Base-by-base conservation (phyloP, 2,888 invertebrate genomes). In the Caenorhabditis sp. region DNA sequence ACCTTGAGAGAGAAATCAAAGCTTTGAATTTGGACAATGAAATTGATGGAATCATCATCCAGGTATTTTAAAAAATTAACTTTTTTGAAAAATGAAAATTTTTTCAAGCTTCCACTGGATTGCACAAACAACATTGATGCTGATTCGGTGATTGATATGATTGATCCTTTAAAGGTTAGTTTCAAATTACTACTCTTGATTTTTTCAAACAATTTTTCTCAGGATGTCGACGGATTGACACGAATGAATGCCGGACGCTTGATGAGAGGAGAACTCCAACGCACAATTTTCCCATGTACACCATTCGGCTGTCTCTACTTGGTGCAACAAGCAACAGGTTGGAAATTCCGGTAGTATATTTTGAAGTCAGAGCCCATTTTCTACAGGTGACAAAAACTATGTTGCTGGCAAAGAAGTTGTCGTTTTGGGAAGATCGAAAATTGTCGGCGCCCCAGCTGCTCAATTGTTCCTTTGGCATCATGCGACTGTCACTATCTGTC, bases 401-500 rank as follows among this genome's bases (percentile, higher is more conserved):
- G 77, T 82, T 21, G 36, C 64, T 36, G 86, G 86, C 23, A 86
- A 86, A 60, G 91, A 91, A 76, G 96, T 94, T 1, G 97, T 97
- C 2, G 96, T 99, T 21, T 88, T 99, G 51, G 99, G 99, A 0
- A 91, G 99, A 81, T 97, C 96, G 88, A 95, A 96, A 89, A 97
- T 99, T 87, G 96, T 99, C 1, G 99, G 99, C 54, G 94, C 95
- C 0, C 99, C 99, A 0, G 93, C 93, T 76, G 92, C 96, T 0
- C 95, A 96, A 89, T 91, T 99, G 36, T 91, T 99, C 49, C 94
- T 95, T 88, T 97, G 97, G 97, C 92, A 95, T 82, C 91, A 99
- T 89, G 97, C 95, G 0, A 99, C 99, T 0, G 96, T 97, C 3
- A 97, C 97, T 0, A 92, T 95, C 49, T 97, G 97, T 86, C 99